Evolutionary conservation across 2,888 invertebrate species (phyloP).

Genomic region (Patella pellucida): DNA sequence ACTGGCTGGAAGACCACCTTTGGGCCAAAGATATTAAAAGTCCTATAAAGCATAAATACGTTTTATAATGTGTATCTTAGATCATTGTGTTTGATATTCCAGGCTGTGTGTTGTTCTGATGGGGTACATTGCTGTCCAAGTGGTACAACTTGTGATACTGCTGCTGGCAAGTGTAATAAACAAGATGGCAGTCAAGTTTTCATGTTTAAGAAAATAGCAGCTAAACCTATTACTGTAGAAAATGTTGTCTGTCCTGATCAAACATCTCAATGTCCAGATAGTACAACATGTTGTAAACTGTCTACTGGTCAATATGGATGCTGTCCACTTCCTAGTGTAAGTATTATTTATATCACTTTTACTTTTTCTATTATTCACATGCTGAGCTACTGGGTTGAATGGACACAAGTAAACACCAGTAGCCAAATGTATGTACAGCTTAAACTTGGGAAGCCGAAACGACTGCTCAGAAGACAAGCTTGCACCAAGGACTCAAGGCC

Average conservation of each 20-base stretch:
- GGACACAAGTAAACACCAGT: no score
- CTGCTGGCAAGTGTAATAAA: conserved; percentile 25
- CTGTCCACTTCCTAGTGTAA: conserved; percentile 47
- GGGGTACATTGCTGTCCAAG: conserved; percentile 60
- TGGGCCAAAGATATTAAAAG: no score
- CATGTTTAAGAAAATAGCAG: conserved; percentile 16
- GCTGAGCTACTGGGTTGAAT: no score
- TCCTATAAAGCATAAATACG: no score
- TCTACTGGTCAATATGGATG: conserved; percentile 41
- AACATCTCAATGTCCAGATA: conserved; percentile 40
- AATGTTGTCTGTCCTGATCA: conserved; percentile 42
- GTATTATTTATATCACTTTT: neutral
- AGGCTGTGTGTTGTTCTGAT: conserved; percentile 62
- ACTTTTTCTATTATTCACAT: no score
- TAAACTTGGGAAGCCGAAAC: no score
- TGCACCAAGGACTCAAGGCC: no score
- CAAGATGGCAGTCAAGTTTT: neutral
- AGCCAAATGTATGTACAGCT: no score
- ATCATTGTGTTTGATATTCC: conserved; percentile 4
- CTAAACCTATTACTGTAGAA: conserved; percentile 6
- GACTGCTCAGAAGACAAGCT: no score
- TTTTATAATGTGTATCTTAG: no score
- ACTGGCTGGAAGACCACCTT: no score
- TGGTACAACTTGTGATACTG: conserved; percentile 49
- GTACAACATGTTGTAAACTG: conserved; percentile 51